A percentile compares a stretch with the other conserved stretches of the same genome.
Conservation (phyloP, 2,113 vertebrate species). For the Macrotus californicus region DNA sequence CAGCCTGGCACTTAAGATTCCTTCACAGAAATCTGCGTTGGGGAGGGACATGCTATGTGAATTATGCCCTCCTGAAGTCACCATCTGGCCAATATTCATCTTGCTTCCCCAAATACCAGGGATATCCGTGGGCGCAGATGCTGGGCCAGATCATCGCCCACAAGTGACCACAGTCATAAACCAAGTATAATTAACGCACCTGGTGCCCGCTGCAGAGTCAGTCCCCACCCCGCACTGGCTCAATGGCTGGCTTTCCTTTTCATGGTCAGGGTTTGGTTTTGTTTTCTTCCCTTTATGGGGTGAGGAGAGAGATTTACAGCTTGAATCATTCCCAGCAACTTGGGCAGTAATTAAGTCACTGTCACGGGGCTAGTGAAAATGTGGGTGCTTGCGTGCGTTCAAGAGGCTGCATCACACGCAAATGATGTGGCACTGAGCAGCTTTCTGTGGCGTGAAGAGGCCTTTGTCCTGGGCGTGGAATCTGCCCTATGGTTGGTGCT, state of each 20-base stretch:
- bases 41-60: conserved; percentile 69
- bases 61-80: conserved; percentile 75
- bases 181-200: conserved; percentile 78
- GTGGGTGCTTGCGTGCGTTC: conserved; percentile 9
- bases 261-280: not conserved
- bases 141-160: conserved; percentile 70
- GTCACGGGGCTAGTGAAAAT: not conserved
- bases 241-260: not conserved
- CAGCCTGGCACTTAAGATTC: conserved; percentile 78
- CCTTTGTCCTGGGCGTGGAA: conserved; percentile 62
- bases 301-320: not conserved
- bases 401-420: not conserved
- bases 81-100: conserved; percentile 82
- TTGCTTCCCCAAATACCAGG: conserved; percentile 76
- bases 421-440: conserved; percentile 34
- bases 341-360: conserved; percentile 18
- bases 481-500: conserved; percentile 42
- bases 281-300: conserved; percentile 43
- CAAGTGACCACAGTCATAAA: conserved; percentile 76
- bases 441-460: conserved; percentile 60
- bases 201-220: conserved; percentile 66
- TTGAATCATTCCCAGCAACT: not conserved
- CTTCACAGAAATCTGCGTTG: conserved; percentile 73
- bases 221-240: not conserved
- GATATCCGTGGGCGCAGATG: conserved; percentile 77